Evolutionary conservation across 2,113 vertebrate genomes (phyloP).

Genomic region (Corvus moneduloides): DNA sequence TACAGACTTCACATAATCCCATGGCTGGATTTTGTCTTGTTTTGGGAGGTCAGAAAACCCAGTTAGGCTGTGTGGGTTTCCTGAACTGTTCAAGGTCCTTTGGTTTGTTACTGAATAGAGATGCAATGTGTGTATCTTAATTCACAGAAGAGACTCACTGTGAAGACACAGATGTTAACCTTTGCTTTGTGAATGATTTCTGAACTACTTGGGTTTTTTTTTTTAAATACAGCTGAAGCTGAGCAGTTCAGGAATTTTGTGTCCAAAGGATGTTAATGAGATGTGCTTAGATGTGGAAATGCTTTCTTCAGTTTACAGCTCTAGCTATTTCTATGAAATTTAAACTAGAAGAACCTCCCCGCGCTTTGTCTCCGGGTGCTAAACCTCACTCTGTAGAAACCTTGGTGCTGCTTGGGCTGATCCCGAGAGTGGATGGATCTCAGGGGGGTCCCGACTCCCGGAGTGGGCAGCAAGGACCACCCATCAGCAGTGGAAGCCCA

Average conservation of each 20-base stretch:
- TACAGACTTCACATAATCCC: background rate
- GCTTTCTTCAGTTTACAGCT: background rate
- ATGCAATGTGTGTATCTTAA: background rate
- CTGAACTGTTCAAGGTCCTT: background rate
- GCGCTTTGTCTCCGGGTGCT: background rate
- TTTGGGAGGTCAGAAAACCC: background rate
- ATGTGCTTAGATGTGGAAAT: background rate
- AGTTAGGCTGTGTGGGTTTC: background rate
- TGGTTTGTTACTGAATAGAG: background rate
- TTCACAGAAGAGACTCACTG: background rate
- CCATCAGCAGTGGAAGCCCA: background rate
- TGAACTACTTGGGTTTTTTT: background rate
- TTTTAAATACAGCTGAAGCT: background rate
- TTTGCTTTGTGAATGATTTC: background rate
- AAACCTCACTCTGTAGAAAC: background rate
- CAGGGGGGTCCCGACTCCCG: background rate
- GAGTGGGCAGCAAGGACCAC: background rate
- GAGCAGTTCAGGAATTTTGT: background rate
- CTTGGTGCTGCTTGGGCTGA: slow-evolving; percentile 1
- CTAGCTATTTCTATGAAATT: background rate
- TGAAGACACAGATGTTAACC: background rate
- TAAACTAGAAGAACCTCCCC: background rate
- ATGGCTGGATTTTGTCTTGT: background rate
- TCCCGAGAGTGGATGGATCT: background rate
- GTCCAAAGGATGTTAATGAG: background rate